phyloP scores from a whole-genome alignment of 1,140 invertebrate genomes.

The Lucilia cuprina region DNA sequence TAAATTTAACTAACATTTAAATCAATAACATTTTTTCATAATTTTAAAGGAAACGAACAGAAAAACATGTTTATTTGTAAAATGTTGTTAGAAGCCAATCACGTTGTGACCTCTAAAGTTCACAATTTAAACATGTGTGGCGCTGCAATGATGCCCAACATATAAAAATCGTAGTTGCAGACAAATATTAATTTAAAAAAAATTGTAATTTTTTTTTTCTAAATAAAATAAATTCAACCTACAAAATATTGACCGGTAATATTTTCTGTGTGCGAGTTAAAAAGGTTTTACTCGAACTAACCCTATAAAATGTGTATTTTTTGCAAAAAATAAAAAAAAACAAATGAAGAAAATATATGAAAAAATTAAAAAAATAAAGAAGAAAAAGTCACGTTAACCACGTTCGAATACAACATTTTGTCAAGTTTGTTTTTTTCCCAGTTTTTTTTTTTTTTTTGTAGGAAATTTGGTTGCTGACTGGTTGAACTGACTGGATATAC shows the following conservation, averaged over 20 bases:
- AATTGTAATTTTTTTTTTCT: background rate
- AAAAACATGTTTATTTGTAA: background rate
- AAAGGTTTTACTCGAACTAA: background rate
- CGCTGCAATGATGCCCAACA: background rate
- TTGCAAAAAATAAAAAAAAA: background rate
- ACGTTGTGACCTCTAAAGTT: conserved; percentile 31
- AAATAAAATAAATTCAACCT: background rate
- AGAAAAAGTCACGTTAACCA: conserved; percentile 29
- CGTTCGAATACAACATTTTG: conserved; percentile 28
- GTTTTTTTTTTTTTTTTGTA: background rate
- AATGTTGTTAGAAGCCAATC: conserved; percentile 28
- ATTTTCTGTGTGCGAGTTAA: background rate
- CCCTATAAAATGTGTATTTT: background rate
- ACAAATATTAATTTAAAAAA: background rate
- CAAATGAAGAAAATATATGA: background rate
- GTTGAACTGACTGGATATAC: background rate
- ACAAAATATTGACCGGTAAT: background rate
- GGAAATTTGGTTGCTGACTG: background rate
- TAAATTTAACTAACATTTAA: background rate
- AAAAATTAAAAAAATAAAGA: background rate
- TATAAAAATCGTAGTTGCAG: background rate
- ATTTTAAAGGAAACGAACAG: background rate
- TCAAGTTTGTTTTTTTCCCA: background rate
- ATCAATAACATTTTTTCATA: background rate
- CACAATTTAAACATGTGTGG: conserved; percentile 18